Base-by-base conservation (phyloP, 1,140 invertebrate species). In the Philopotamus ludificatus region DNA sequence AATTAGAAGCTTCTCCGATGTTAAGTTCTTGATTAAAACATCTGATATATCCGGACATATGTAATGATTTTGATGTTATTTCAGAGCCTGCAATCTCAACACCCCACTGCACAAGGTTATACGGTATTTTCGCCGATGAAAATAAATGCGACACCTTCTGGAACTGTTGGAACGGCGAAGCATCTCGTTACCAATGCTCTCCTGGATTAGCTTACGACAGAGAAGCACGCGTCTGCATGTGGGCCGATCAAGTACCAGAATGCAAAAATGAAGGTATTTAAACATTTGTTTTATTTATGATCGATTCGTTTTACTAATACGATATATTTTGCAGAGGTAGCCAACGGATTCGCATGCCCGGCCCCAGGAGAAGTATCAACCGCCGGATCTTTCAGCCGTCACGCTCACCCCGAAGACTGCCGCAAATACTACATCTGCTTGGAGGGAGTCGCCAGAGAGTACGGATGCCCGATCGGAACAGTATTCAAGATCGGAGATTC, bases 141-240 rank as follows among this genome's bases (percentile, higher is more conserved):
- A 80, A 83, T 66, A 93, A 95, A 77, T 95, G 94, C 77, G 90
- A 94, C 76, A 89, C 92, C 1, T 97, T 96, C 88, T 96, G 93
- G 90, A 95, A 94, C 77, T 97, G 94, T 79, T 95, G 94, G 93
- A 94, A 94, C 79, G 94, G 94, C 39, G 93, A 95, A 77, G 88
- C 93, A 7, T 94, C 91, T 71, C 87, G 90, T 70, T 97, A 96
- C 76, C 92, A 95, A 76, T 97, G 94, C 82, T 93, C 93, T 71
- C 93, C 94, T 70, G 94, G 94, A 73, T 81, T 97, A 3, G 94
- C 94, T 68, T 97, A 96, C 80, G 93, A 96, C 81, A 86, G 91
- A 65, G 92, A 93, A 77, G 88, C 93, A 39, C 86, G 93, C 63
- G 93, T 96, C 45, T 95, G 93, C 80, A 94, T 94, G 90, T 95